Percentiles rank a stretch among this genome's conserved stretches.
Conservation (phyloP, 2,797 vertebrate genomes). For the Paramormyrops hopkinsi region DNA sequence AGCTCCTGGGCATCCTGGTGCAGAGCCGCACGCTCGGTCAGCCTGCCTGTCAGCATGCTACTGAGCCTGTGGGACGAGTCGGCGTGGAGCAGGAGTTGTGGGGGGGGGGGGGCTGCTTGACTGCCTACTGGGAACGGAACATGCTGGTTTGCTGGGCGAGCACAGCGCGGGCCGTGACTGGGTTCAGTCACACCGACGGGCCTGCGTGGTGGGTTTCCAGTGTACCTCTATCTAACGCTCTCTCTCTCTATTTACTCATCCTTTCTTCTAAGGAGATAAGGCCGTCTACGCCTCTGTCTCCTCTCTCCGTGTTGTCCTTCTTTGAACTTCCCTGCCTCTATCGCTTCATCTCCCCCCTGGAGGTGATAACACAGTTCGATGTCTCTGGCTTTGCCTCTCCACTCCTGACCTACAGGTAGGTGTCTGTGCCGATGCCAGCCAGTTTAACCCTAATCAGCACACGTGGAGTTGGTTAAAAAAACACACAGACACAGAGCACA, state of each 20-base stretch:
- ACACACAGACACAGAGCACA: background rate
- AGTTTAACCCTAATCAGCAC: background rate
- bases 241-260: conserved; percentile 14
- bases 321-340: background rate
- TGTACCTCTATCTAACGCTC: background rate
- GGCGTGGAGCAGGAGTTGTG: background rate
- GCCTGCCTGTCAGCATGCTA: background rate
- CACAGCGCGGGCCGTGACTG: background rate
- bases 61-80: background rate
- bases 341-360: background rate
- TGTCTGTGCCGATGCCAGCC: background rate
- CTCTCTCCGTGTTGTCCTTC: background rate
- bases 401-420: background rate
- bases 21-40: conserved; percentile 33
- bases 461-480: background rate
- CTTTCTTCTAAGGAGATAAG: conserved; percentile 33
- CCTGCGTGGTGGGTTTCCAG: background rate
- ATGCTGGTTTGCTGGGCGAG: background rate
- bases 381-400: background rate
- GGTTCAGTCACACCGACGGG: background rate
- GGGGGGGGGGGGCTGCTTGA: background rate
- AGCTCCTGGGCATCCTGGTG: conserved; percentile 58
- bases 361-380: background rate
- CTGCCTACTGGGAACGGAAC: background rate
- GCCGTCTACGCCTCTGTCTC: conserved; percentile 31